phyloP scores from a whole-genome alignment of 2,888 invertebrate species.

The Homarus gammarus region DNA sequence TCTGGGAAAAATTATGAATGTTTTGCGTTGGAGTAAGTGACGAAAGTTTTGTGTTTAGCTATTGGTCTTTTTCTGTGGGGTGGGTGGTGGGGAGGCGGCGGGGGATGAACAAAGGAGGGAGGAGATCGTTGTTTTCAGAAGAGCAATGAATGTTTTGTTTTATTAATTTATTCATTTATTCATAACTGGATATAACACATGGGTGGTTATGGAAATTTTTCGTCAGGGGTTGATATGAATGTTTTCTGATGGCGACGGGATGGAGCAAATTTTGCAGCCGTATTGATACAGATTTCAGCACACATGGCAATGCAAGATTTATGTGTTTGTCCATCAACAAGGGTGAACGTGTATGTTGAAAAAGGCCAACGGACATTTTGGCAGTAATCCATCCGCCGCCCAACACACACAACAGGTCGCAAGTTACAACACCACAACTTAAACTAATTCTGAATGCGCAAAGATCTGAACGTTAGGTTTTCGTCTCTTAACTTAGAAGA shows the following conservation, averaged over 20 bases:
- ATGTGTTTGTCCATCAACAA: slow-evolving; percentile 1
- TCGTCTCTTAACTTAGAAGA: no score
- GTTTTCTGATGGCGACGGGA: neutral
- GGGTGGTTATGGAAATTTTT: neutral
- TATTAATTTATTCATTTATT: neutral
- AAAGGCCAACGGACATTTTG: neutral
- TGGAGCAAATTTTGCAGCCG: neutral
- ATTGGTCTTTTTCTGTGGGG: neutral
- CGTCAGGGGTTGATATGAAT: neutral
- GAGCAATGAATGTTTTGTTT: neutral
- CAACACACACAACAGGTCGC: neutral
- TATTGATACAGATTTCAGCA: neutral
- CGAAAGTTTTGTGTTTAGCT: neutral
- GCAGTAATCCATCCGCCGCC: neutral
- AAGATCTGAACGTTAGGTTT: no score
- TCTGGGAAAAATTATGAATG: slow-evolving; percentile 19
- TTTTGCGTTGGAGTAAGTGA: slow-evolving; percentile 17
- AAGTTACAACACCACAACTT: no score
- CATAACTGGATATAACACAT: neutral
- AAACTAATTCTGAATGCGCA: no score
- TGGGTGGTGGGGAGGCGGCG: neutral
- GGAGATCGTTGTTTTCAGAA: neutral
- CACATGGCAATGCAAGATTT: neutral
- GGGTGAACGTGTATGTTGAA: neutral
- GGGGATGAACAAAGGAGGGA: no score